These are phyloP conservation scores for Wiebesia pumilae DNA, from an alignment of 1,140 invertebrate genomes.

Conservation along the genomic window DNA sequence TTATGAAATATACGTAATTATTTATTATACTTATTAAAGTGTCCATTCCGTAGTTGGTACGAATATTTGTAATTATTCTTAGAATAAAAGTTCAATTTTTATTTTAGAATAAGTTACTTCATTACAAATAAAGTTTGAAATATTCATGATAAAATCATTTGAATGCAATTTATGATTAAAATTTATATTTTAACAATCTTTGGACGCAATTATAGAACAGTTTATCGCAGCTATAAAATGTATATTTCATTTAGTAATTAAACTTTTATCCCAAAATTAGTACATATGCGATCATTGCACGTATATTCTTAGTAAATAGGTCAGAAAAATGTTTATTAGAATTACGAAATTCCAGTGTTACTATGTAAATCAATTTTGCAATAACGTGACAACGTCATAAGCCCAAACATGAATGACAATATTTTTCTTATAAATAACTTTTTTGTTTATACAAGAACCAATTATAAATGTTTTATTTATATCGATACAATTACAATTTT, in stretches of 20 bases:
- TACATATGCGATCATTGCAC: conserved; percentile 6
- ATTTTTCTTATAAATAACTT: conserved; percentile 10
- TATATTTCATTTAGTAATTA: conserved; percentile 9
- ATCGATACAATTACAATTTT: too few relatives aligned
- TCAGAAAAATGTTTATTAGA: conserved; percentile 44
- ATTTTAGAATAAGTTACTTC: too few relatives aligned
- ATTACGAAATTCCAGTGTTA: conserved; percentile 41
- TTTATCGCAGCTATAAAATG: too few relatives aligned
- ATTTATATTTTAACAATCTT: background rate
- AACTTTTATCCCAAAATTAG: conserved; percentile 2
- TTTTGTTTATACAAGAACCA: too few relatives aligned
- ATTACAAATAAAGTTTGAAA: background rate
- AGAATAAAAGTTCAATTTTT: too few relatives aligned
- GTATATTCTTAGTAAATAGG: conserved; percentile 51
- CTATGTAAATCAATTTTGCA: conserved; percentile 47
- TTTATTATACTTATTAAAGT: too few relatives aligned
- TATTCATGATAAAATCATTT: background rate
- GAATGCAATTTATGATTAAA: background rate
- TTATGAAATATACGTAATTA: too few relatives aligned
- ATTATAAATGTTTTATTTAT: too few relatives aligned
- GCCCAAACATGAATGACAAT: conserved; percentile 7
- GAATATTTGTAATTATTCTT: too few relatives aligned
- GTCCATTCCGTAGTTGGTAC: too few relatives aligned
- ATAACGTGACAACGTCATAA: background rate
- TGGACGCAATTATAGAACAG: too few relatives aligned